Base-by-base conservation (phyloP, 1,140 invertebrate species). In the Pogonognathellus flavescens region DNA sequence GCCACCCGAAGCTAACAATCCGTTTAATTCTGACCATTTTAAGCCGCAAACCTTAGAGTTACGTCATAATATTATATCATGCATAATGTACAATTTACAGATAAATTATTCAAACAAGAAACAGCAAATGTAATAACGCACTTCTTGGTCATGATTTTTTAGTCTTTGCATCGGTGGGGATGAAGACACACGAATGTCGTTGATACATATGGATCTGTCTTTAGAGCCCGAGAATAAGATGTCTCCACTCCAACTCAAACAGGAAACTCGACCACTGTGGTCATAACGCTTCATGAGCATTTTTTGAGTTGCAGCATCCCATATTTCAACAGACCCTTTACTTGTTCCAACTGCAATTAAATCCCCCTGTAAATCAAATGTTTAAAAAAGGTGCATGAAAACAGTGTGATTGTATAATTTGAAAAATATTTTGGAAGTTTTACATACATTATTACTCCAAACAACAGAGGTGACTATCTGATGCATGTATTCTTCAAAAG, bases 21-120 rank as follows among this genome's bases (percentile, higher is more conserved):
- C 94, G n/a, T 96, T 96, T 91, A 98, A 96, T 0, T 95, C 94
- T 6, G 97, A 98, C 98, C 98, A 99, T 91, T 96, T 96, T 9
- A 99, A 90, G 0, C 97, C 97, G 91, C 98, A 99, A n/a, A 99
- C 95, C 90, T 97, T 96, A n/a, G n/a, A n/a, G n/a, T n/a, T n/a
- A 62, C 3, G 53, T 57, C 2, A 66, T 31, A 66, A n/a, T n/a
- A n/a, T n/a, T n/a, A n/a, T n/a, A n/a, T n/a, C n/a, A n/a, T n/a
- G n/a, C n/a, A n/a, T n/a, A n/a, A n/a, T n/a, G n/a, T n/a, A n/a
- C n/a, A n/a, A n/a, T n/a, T n/a, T n/a, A n/a, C n/a, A n/a, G n/a
- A n/a, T n/a, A n/a, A n/a, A n/a, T n/a, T n/a, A n/a, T n/a, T 25
- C 8, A 66, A 66, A 31, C 5, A 60, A 25, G 1, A 3, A 3